Conservation (phyloP, 2,797 vertebrate genomes). For the Pitangus sulphuratus region DNA sequence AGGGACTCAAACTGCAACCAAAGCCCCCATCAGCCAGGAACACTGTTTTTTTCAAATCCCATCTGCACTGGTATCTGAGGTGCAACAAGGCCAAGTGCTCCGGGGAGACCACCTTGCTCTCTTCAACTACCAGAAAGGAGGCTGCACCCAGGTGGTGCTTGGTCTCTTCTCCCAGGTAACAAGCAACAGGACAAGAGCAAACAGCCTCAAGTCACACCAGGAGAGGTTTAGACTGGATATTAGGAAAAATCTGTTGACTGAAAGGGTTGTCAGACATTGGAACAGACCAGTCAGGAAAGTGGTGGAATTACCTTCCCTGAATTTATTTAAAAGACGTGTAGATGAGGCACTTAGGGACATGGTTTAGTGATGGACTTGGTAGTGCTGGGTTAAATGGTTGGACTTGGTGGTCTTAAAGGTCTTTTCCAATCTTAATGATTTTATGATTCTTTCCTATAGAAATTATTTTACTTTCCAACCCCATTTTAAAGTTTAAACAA, state of each 20-base stretch:
- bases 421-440: background rate
- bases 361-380: background rate
- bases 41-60: background rate
- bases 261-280: background rate
- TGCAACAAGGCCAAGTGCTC: background rate
- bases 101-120: background rate
- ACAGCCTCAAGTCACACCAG: background rate
- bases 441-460: background rate
- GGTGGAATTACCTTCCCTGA: background rate
- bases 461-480: background rate
- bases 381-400: background rate
- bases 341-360: background rate
- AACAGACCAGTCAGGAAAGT: background rate
- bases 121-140: background rate
- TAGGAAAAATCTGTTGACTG: background rate
- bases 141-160: background rate
- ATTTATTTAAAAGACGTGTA: accelerated
- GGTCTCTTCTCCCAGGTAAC: background rate
- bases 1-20: background rate
- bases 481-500: background rate
- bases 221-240: background rate
- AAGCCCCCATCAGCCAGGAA: background rate
- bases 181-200: background rate
- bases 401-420: background rate
- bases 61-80: background rate